A percentile compares a stretch with the other conserved stretches of the same genome.
phyloP scores from a whole-genome alignment of 2,888 invertebrate species.

The Xestia ashworthii region DNA sequence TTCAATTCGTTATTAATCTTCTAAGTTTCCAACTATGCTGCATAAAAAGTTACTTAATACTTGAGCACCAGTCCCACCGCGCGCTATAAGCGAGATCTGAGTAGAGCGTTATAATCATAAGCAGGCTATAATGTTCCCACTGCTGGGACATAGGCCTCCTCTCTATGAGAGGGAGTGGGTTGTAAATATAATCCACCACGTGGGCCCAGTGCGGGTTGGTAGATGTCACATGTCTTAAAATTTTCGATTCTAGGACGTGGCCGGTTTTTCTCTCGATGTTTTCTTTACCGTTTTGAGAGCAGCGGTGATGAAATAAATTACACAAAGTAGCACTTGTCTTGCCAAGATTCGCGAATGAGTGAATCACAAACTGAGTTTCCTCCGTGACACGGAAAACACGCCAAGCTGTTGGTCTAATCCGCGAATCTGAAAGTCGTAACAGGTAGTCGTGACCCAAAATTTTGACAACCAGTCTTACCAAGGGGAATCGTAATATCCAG shows the following conservation, averaged over 20 bases:
- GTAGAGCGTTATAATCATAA: background rate
- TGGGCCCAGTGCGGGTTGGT: background rate
- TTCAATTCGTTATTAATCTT: slow-evolving; percentile 52
- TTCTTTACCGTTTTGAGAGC: background rate
- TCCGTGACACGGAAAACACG: no score
- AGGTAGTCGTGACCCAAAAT: background rate
- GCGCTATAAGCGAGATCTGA: background rate
- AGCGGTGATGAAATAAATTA: background rate
- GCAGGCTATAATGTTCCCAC: background rate
- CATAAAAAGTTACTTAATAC: slow-evolving; percentile 39
- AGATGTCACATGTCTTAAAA: background rate
- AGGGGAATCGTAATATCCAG: background rate
- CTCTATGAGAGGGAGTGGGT: background rate
- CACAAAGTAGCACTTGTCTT: background rate
- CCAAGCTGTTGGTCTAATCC: background rate
- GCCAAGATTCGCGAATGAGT: background rate
- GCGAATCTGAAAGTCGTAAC: background rate
- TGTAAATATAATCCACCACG: background rate
- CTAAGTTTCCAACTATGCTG: slow-evolving; percentile 29
- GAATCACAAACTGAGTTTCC: background rate
- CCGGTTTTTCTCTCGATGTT: background rate
- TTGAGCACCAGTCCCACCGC: background rate
- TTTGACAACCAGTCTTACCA: background rate
- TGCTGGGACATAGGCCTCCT: background rate
- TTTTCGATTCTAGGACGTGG: background rate